Conservation (phyloP, 1,140 invertebrate genomes). For the Philopotamus ludificatus region DNA sequence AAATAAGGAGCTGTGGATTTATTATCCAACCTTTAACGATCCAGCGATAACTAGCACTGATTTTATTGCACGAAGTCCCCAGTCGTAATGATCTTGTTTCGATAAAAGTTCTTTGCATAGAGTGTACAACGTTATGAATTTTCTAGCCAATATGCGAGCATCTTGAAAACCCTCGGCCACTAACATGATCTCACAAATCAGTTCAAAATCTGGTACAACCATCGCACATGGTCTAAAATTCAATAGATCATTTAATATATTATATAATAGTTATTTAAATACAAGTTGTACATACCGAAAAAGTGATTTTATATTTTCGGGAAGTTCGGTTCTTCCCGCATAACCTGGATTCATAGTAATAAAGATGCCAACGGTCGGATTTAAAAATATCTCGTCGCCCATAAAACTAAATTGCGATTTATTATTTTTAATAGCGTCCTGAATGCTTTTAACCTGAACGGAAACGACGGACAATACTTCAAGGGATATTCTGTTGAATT, state of each 20-base stretch:
- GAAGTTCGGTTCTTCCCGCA: conserved; percentile 81
- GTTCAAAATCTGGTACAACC: conserved; percentile 90
- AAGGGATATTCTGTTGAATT: conserved; percentile 91
- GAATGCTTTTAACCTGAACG: conserved; percentile 77
- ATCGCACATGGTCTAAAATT: conserved; percentile 81
- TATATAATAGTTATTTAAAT: no score
- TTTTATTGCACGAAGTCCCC: conserved; percentile 90
- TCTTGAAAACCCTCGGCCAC: conserved; percentile 91
- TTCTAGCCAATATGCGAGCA: conserved; percentile 79
- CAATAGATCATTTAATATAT: conserved; percentile 12
- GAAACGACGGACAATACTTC: conserved; percentile 92
- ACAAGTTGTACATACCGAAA: no score
- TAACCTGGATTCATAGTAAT: conserved; percentile 95
- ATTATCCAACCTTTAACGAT: conserved; percentile 62
- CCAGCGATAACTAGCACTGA: conserved; percentile 91
- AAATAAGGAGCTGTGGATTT: neutral
- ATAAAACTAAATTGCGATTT: conserved; percentile 80
- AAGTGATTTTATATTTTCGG: conserved; percentile 75
- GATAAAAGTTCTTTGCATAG: conserved; percentile 85
- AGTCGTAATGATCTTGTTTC: conserved; percentile 94
- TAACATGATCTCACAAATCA: conserved; percentile 94
- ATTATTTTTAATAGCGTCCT: conserved; percentile 82
- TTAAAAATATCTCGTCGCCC: conserved; percentile 75
- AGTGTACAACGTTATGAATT: conserved; percentile 89
- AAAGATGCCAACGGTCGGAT: conserved; percentile 84